Evolutionary conservation across 2,113 vertebrate genomes (phyloP).

Genomic region (Trematocara nigrifrons): DNA sequence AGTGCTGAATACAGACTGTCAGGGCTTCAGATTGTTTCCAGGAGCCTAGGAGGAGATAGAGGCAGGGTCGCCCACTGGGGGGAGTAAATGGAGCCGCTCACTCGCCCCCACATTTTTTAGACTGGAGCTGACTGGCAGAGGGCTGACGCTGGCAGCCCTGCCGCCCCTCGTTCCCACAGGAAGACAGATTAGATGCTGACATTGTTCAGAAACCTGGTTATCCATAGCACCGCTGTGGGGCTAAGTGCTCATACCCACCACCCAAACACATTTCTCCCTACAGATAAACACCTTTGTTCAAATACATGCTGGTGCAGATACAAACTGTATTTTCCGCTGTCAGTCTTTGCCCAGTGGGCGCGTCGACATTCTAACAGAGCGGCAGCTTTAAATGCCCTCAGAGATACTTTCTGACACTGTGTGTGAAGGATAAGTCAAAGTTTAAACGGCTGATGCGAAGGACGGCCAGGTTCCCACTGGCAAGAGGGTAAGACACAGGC

Average conservation of each 20-base stretch:
- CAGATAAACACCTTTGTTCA: slow-evolving; percentile 59
- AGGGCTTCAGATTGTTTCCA: slow-evolving; percentile 72
- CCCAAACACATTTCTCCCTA: slow-evolving; percentile 33
- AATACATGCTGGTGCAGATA: slow-evolving; percentile 16
- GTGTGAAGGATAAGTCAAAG: slow-evolving; percentile 16
- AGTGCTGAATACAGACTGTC: slow-evolving; percentile 63
- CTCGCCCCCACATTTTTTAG: slow-evolving; percentile 60
- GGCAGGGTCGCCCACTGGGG: slow-evolving; percentile 61
- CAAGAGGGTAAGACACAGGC: slow-evolving; percentile 64
- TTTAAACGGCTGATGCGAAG: slow-evolving; percentile 46
- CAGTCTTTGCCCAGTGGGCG: background rate
- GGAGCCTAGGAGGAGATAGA: slow-evolving; percentile 69
- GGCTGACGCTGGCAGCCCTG: slow-evolving; percentile 45
- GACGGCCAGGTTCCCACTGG: slow-evolving; percentile 63
- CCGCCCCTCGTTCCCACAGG: slow-evolving; percentile 65
- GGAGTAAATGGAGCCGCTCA: slow-evolving; percentile 56
- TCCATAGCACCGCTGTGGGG: slow-evolving; percentile 42
- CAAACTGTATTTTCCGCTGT: background rate
- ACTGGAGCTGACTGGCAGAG: slow-evolving; percentile 54
- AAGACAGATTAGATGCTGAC: slow-evolving; percentile 72
- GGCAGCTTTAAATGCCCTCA: background rate
- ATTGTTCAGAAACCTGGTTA: slow-evolving; percentile 67
- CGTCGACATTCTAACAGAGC: background rate
- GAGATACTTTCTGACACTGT: background rate
- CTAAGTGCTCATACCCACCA: slow-evolving; percentile 25